Conservation (phyloP, 2,888 invertebrate genomes). For the Spilosoma lubricipeda region DNA sequence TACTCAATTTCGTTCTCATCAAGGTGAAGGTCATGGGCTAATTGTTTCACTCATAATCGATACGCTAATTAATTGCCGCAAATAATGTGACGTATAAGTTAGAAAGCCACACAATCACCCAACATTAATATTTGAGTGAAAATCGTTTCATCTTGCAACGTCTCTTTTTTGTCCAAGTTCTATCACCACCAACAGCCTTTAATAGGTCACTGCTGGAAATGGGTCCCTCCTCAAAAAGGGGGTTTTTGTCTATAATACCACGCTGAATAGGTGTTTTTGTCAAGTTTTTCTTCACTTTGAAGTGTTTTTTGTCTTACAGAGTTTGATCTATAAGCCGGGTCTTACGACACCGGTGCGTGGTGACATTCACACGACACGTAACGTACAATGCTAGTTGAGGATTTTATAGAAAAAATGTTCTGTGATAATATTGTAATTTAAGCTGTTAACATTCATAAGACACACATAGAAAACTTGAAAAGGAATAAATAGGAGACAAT, state of each 20-base stretch:
- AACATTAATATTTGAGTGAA: background rate
- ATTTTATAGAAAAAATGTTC: background rate
- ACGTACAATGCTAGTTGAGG: no score
- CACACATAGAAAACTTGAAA: background rate
- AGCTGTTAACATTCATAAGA: background rate
- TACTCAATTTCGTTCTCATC: background rate
- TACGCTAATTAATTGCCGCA: conserved; percentile 17
- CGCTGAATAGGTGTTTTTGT: no score
- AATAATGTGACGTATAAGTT: conserved; percentile 7
- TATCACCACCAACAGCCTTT: no score
- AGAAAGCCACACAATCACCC: background rate
- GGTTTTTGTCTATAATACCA: no score
- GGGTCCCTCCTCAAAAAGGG: no score
- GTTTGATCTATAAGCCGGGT: no score
- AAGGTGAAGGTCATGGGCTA: conserved; percentile 13
- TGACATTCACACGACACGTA: no score
- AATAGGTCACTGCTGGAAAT: no score
- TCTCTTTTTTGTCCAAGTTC: background rate
- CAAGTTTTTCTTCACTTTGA: no score
- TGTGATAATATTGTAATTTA: background rate
- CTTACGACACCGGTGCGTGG: no score
- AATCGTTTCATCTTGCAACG: background rate
- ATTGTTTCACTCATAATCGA: conserved; percentile 5
- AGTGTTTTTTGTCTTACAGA: no score
- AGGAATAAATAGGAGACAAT: background rate